Percentiles rank a stretch among this genome's conserved stretches.
phyloP scores from a whole-genome alignment of 2,113 vertebrate genomes.

The Notechis scutatus region DNA sequence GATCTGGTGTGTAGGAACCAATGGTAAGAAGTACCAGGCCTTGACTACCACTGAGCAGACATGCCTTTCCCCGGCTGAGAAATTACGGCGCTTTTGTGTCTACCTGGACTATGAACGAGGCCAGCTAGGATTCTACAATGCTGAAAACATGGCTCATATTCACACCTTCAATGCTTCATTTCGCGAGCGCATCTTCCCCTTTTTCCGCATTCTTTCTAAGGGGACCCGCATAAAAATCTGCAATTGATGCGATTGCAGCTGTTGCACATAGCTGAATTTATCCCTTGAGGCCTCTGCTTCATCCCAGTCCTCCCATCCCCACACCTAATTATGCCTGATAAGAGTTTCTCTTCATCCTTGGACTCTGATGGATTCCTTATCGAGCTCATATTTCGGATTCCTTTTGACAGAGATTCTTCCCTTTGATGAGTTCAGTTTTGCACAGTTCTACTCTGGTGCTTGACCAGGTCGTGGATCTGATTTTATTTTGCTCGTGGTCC shows the following conservation, averaged over 20 bases:
- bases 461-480: background rate
- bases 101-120: slow-evolving; percentile 84
- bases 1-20: slow-evolving; percentile 71
- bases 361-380: background rate
- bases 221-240: slow-evolving; percentile 73
- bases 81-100: slow-evolving; percentile 74
- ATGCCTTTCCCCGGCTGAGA: slow-evolving; percentile 58
- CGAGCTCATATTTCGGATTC: background rate
- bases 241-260: slow-evolving; percentile 44
- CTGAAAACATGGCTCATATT: slow-evolving; percentile 81
- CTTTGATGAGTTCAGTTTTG: background rate
- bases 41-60: slow-evolving; percentile 67
- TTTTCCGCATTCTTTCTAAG: slow-evolving; percentile 76
- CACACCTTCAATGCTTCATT: slow-evolving; percentile 83
- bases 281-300: background rate
- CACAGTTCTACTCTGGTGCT: background rate
- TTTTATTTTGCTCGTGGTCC: background rate
- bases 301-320: background rate
- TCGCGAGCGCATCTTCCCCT: slow-evolving; percentile 81
- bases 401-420: background rate
- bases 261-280: background rate
- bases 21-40: slow-evolving; percentile 69
- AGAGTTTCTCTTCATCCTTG: slow-evolving; percentile 14
- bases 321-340: background rate
- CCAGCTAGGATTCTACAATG: slow-evolving; percentile 82